A percentile compares a stretch with the other conserved stretches of the same genome.
Conservation (phyloP, 2,113 vertebrate species). For the Rhizomys pruinosus region DNA sequence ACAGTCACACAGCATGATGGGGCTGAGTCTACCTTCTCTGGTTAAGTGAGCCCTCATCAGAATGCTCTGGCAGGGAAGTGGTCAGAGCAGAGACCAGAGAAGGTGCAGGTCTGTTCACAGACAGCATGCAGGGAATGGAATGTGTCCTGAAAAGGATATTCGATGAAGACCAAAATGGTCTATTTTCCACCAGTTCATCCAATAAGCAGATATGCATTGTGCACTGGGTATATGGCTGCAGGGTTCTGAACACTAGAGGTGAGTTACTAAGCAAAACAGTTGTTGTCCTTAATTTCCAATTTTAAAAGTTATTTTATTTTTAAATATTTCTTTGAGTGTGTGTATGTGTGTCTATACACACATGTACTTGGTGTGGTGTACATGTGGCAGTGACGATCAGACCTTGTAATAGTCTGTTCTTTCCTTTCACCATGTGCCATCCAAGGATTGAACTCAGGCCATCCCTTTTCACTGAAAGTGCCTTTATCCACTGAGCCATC, state of each 20-base stretch:
- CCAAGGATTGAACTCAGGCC: too few species aligned
- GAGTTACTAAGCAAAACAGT: not conserved
- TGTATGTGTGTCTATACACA: not conserved
- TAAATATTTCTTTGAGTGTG: not conserved
- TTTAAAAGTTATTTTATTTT: not conserved
- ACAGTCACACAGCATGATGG: not conserved
- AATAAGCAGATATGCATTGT: not conserved
- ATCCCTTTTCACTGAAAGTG: too few species aligned
- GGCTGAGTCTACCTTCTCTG: not conserved
- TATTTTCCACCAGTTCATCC: not conserved
- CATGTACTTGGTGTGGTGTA: not conserved
- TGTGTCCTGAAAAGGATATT: not conserved
- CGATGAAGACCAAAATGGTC: not conserved
- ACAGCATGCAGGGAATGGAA: not conserved
- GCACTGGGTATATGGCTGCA: not conserved
- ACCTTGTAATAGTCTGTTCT: too few species aligned
- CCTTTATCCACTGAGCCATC: not conserved
- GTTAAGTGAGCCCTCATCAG: not conserved
- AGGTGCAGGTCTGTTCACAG: not conserved
- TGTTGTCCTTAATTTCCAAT: not conserved
- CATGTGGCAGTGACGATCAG: too few species aligned
- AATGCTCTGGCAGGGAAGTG: not conserved
- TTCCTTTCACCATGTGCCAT: not conserved
- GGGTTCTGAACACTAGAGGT: not conserved
- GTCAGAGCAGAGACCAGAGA: not conserved